Conservation (phyloP, 2,113 vertebrate genomes). For the Benitochromis conjunctus region DNA sequence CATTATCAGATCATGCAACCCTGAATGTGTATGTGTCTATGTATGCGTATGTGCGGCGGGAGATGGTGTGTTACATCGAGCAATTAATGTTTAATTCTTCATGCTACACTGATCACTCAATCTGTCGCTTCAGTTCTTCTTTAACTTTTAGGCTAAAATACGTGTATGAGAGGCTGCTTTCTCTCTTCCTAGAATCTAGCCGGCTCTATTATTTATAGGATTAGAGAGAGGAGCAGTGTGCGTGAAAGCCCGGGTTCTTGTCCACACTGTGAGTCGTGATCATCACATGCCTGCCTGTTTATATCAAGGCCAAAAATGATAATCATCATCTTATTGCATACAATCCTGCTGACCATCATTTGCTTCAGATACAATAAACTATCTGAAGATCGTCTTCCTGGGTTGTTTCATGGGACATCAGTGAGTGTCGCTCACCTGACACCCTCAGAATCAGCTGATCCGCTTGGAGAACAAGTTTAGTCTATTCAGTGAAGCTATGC, state of each 20-base stretch:
- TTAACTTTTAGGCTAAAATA: not conserved
- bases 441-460: not conserved
- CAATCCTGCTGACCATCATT: not conserved
- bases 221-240: not conserved
- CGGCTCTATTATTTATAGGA: conserved; percentile 22
- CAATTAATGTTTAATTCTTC: not conserved
- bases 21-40: not conserved
- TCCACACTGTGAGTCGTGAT: not conserved
- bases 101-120: not conserved
- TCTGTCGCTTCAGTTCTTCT: not conserved
- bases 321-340: not conserved
- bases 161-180: not conserved
- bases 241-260: not conserved
- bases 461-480: not conserved
- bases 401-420: not conserved
- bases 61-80: not conserved
- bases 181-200: not conserved
- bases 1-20: not conserved
- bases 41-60: not conserved
- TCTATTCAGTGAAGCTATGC: not conserved
- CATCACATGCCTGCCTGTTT: not conserved
- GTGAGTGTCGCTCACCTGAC: not conserved
- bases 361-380: not conserved
- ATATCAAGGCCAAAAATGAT: not conserved
- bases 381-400: not conserved